Base-by-base conservation (phyloP, 1,140 invertebrate genomes). In the Aphelenchoides besseyi region DNA sequence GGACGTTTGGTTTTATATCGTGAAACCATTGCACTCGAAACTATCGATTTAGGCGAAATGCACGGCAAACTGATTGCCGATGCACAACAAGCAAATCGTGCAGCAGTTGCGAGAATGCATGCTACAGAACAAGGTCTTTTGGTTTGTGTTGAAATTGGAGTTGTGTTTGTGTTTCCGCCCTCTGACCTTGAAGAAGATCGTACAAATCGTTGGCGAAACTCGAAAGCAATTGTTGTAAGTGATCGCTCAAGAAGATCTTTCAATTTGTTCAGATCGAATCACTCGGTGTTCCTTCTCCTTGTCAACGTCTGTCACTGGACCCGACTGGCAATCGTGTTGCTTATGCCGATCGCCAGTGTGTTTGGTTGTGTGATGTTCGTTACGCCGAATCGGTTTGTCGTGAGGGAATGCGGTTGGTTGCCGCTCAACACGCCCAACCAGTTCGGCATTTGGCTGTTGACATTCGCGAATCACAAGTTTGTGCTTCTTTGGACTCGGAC, bases 141-240 rank as follows among this genome's bases (percentile, higher is more conserved):
- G 28, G 72, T 74, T 18, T 74, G 73, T 30, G 70, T 74, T 23
- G 36, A 75, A 59, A 57, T 66, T 35, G 72, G 72, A 9, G 72
- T 74, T 18, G 30, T 74, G 2, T 74, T 74, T 62, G 18, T 74
- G 2, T 74, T 74, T 55, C 72, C 72, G 2, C 70, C 70, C 52
- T 37, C 18, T 2, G 70, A 18, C 33, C 18, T 33, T 30, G 63
- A 71, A 18, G 41, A 33, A 3, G 55, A 73, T 52, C 23, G 23
- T 3, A 33, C 28, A 28, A 32, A 26, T 9, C 68, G 72, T 12
- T 74, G 72, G 72, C 66, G 23, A 23, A 64, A 66, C 29, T 74
- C 72, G 3, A 74, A 67, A 35, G 72, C 72, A 5, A 75, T 74
- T 57, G 73, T 74, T 0, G 72, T 74, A 48, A 55, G 33, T 75